A percentile compares a stretch with the other conserved stretches of the same genome.
Conservation (phyloP, 2,113 vertebrate genomes). For the Verasper variegatus region DNA sequence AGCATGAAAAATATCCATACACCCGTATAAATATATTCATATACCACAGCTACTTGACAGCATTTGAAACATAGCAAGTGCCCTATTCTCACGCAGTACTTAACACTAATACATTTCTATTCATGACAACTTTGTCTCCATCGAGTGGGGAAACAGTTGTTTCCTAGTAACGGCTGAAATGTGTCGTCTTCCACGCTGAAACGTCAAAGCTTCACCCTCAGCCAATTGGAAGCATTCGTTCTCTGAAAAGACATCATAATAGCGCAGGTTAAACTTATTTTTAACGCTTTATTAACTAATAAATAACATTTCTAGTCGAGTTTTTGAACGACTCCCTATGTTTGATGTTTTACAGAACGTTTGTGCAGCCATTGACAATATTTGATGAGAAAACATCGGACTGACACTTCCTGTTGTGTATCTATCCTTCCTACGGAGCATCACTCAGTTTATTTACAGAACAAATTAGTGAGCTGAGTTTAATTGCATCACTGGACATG, state of each 20-base stretch:
- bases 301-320: too few species aligned
- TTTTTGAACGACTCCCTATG: background rate
- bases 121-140: background rate
- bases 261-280: too few species aligned
- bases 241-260: too few species aligned
- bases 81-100: background rate
- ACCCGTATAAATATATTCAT: background rate
- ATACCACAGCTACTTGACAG: background rate
- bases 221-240: background rate
- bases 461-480: background rate
- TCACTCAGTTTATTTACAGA: background rate
- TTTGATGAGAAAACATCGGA: too few species aligned
- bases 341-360: background rate
- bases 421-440: background rate
- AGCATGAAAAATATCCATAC: too few species aligned
- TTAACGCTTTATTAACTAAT: too few species aligned
- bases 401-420: too few species aligned
- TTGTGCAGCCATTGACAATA: background rate
- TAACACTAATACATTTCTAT: background rate
- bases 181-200: background rate
- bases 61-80: background rate
- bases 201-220: background rate
- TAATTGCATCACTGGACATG: background rate
- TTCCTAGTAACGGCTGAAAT: constrained; percentile 28
- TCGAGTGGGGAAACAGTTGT: constrained; percentile 15